Evolutionary conservation across 2,888 invertebrate species (phyloP).

Genomic region (Meteorus colon): DNA sequence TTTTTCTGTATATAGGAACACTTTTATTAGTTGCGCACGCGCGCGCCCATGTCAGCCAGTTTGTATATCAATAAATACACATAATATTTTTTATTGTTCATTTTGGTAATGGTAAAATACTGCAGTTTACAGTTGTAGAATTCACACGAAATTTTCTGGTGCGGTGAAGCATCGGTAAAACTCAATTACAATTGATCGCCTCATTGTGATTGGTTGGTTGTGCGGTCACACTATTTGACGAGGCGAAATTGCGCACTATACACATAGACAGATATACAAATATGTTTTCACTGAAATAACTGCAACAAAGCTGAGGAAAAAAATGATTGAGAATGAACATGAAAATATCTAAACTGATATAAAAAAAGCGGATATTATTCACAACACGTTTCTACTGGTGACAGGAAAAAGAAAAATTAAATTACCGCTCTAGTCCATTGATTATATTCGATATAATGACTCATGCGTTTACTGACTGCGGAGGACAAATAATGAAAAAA

Average conservation of each 20-base stretch:
- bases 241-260: conserved; percentile 32
- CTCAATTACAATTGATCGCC: conserved; percentile 40
- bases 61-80: conserved; percentile 6
- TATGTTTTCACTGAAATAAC: conserved; percentile 22
- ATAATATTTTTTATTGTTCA: conserved; percentile 27
- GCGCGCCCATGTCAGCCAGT: not conserved
- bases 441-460: conserved; percentile 46
- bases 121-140: not conserved
- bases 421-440: conserved; percentile 23
- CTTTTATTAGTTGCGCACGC: not conserved
- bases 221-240: conserved; percentile 30
- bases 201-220: conserved; percentile 36
- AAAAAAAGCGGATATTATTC: conserved; percentile 29
- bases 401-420: conserved; percentile 24
- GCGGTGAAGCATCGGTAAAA: conserved; percentile 26
- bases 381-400: conserved; percentile 43
- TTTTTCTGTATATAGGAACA: not conserved
- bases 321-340: conserved; percentile 5
- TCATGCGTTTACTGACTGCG: conserved; percentile 24
- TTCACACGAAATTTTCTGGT: conserved; percentile 16
- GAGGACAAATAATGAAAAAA: conserved; percentile 26
- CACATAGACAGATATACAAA: not conserved
- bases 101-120: conserved; percentile 17
- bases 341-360: conserved; percentile 8
- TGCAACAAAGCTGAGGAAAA: conserved; percentile 18